phyloP scores from a whole-genome alignment of 2,888 invertebrate genomes.

The Artemia sp. region DNA sequence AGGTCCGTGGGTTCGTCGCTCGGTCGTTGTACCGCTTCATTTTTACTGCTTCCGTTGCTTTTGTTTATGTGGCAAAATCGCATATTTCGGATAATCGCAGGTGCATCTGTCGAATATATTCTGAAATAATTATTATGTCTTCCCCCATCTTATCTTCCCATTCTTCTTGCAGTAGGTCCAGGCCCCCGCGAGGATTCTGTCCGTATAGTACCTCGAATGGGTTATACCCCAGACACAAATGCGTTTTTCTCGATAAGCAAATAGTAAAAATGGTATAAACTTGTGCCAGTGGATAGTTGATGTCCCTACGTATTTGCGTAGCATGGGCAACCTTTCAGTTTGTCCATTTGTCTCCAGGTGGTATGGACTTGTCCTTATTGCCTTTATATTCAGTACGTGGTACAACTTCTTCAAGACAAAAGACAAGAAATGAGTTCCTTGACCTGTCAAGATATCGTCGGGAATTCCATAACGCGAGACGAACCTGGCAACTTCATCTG shows the following conservation, averaged over 20 bases:
- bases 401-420: no score
- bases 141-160: conserved; percentile 9
- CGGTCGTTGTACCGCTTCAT: conserved; percentile 7
- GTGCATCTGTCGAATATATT: conserved; percentile 23
- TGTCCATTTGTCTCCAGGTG: conserved; percentile 10
- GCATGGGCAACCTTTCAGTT: conserved; percentile 7
- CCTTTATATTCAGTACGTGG: conserved; percentile 12
- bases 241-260: conserved; percentile 13
- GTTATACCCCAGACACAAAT: conserved; percentile 1
- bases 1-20: conserved; percentile 5
- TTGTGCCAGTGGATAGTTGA: conserved; percentile 15
- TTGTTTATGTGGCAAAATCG: conserved; percentile 19
- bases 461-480: no score
- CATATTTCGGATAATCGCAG: conserved; percentile 20
- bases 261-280: conserved; percentile 13
- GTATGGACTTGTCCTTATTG: conserved; percentile 11
- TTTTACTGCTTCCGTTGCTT: conserved; percentile 4
- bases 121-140: background rate
- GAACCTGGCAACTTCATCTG: no score
- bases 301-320: conserved; percentile 13
- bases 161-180: conserved; percentile 14
- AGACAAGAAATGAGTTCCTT: no score
- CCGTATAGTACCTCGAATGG: conserved; percentile 1
- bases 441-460: no score
- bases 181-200: conserved; percentile 1